Base-by-base conservation (phyloP, 1,140 invertebrate species). In the Drosophila micromelanica region DNA sequence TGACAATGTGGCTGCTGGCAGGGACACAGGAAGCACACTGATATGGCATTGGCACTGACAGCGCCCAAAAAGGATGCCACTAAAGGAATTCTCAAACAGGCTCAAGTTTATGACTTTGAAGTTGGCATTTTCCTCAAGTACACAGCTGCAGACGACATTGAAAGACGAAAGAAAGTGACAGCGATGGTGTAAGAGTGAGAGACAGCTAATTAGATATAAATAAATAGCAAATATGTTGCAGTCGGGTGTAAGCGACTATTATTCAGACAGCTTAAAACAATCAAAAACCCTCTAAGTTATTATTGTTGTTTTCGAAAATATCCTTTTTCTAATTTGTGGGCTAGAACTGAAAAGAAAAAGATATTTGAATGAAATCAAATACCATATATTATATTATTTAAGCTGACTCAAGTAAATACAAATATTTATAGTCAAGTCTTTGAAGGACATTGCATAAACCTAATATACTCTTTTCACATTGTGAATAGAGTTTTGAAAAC, bases 61-160 rank as follows among this genome's bases (percentile, higher is more conserved):
- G 42, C 40, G 46, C 32, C 56, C 17, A 51, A 64, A 59, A 54
- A 54, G 54, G 38, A 72, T 20, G 48, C 13, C 49, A 52, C 38
- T 13, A 20, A 32, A 65, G 46, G 13, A 27, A 72, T 63, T 40
- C 42, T 17, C 46, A 40, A 11, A 48, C 32, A 62, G 17, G 63
- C 51, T 73, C 68, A 61, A 78, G 77, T 80, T 80, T 86, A 86
- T 86, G 84, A 76, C 81, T 81, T 63, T 77, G 73, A 86, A 80
- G 73, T 61, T 48, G 51, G 60, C 51, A 32, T 45, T 60, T 42
- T 38, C 17, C 23, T n/a, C 15, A 23, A 30, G n/a, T 40, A 12
- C 56, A 30, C 13, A 9, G 32, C 43, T 43, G 17, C 20, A 37
- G 27, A 63, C 40, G 69, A 54, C 75, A 74, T 68, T 76, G 70